Evolutionary conservation across 1,140 invertebrate genomes (phyloP), one percentile per base, ranked within the genome.

Genomic region (Panulirus ornatus): DNA sequence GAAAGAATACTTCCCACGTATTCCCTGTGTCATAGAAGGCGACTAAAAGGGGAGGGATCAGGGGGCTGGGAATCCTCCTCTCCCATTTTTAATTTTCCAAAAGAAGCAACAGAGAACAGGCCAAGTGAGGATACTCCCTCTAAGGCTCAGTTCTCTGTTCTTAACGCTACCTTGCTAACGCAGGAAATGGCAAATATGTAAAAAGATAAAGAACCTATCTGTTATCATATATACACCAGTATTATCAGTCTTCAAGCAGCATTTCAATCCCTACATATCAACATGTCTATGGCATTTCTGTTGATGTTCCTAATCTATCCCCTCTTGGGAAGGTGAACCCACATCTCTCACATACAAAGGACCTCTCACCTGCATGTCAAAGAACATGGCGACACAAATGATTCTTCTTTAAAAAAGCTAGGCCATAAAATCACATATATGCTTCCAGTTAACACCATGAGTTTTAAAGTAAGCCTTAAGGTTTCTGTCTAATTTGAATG

Each of bases 241-340:
- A n/a, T n/a, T n/a, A n/a, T n/a, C n/a, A n/a, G n/a, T n/a, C n/a
- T n/a, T n/a, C n/a, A n/a, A n/a, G n/a, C n/a, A n/a, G n/a, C n/a
- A n/a, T n/a, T n/a, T 58, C 22, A 14, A 14, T 58, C 14, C 19
- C 22, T 58, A 58, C 11, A 11, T 27, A 66, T 27, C n/a, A 9
- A 30, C n/a, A 30, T 66, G 27, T 66, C 22, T n/a, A 78, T 78
- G 75, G 44, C n/a, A 34, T 47, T n/a, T 78, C 1, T 78, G 36
- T 22, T 78, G 75, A 34, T 78, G 75, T 22, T 78, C 75, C 30
- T 78, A 78, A 78, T 47, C 44, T 78, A 78, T 78, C 75, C 40
- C 40, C 40, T 47, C 75, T 47, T 47, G 75, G 75, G 75, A 78
- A 78, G 14, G 75, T 19, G 14, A 44, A 40, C 36, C 75, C 75